Conservation (phyloP, 2,113 vertebrate genomes). For the Dasyurus viverrinus region DNA sequence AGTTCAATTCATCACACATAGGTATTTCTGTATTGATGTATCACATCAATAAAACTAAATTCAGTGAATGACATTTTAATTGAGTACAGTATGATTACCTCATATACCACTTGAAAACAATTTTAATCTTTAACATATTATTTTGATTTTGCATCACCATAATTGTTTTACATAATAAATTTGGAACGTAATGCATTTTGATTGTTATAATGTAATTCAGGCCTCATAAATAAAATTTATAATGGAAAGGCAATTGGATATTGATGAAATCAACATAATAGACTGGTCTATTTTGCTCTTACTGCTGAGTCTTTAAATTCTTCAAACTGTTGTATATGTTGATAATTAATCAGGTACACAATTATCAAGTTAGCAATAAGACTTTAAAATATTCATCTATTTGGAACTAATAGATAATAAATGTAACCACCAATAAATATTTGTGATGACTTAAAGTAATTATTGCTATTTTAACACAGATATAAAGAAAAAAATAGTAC, state of each 20-base stretch:
- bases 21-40: slow-evolving; percentile 34
- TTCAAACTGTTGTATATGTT: not conserved
- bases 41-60: slow-evolving; percentile 28
- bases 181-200: slow-evolving; percentile 24
- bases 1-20: not conserved
- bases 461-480: not conserved
- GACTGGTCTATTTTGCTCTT: not conserved
- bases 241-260: slow-evolving; percentile 13
- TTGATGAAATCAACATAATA: slow-evolving; percentile 9
- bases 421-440: not conserved
- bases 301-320: slow-evolving; percentile 1
- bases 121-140: slow-evolving; percentile 21
- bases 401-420: slow-evolving; percentile 4
- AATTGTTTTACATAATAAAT: slow-evolving; percentile 12
- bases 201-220: slow-evolving; percentile 31
- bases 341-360: slow-evolving; percentile 13
- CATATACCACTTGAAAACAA: slow-evolving; percentile 2
- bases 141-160: slow-evolving; percentile 30
- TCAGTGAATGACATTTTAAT: not conserved
- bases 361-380: not conserved
- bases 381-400: not conserved
- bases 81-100: not conserved
- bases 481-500: slow-evolving; percentile 10
- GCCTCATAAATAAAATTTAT: slow-evolving; percentile 31
- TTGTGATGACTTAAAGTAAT: slow-evolving; percentile 23